phyloP scores from a whole-genome alignment of 2,113 vertebrate species.

The Cranoglanis bouderius region DNA sequence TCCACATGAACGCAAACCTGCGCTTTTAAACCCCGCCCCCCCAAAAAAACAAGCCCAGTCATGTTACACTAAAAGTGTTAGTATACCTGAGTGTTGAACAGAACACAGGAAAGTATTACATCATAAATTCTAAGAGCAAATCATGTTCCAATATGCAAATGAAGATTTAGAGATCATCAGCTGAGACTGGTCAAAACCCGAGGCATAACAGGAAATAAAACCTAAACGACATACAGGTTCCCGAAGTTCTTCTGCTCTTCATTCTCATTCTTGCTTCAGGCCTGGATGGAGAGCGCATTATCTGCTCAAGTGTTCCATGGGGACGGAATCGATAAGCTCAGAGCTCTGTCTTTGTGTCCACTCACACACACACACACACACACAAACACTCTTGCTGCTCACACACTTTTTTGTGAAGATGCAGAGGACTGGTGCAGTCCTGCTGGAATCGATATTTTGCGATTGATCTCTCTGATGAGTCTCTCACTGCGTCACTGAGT shows the following conservation, averaged over 20 bases:
- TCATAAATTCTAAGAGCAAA: background rate
- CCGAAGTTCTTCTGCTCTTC: background rate
- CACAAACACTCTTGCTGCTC: background rate
- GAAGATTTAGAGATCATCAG: background rate
- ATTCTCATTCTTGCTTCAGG: background rate
- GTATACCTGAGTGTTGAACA: background rate
- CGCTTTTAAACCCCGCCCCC: background rate
- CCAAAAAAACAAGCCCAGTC: background rate
- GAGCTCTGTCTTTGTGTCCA: background rate
- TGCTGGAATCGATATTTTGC: conserved; percentile 19
- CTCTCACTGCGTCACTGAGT: background rate
- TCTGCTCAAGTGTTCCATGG: conserved; percentile 32
- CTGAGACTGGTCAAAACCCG: background rate
- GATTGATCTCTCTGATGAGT: conserved; percentile 33
- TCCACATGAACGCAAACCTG: background rate
- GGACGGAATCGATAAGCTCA: conserved; percentile 28
- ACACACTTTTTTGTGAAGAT: background rate
- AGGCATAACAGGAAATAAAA: background rate
- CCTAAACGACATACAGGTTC: background rate
- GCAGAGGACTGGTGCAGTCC: conserved; percentile 10
- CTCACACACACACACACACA: background rate
- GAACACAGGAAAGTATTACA: background rate
- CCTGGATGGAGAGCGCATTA: conserved; percentile 13
- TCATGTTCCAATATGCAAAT: background rate
- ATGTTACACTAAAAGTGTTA: background rate